A percentile compares a stretch with the other conserved stretches of the same genome.
These are phyloP conservation scores for Tapirus indicus DNA, from an alignment of 2,797 vertebrate species.

Conservation along the genomic window DNA sequence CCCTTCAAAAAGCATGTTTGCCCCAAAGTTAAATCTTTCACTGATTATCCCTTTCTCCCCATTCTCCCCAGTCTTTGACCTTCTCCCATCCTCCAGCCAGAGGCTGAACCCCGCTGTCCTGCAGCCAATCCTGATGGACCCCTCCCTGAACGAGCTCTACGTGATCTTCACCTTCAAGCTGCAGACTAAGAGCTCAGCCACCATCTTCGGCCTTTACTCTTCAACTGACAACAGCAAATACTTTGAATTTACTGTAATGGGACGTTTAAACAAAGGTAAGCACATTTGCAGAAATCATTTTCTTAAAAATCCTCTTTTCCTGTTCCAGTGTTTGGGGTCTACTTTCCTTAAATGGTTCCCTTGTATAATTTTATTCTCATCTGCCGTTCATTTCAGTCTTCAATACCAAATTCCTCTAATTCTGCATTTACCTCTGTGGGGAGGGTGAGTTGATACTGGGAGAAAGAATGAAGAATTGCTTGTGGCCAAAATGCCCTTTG, in stretches of 20 bases:
- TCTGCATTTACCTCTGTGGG: background rate
- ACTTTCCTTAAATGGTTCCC: background rate
- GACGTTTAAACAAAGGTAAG: conserved; percentile 97
- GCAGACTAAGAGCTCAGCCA: conserved; percentile 90
- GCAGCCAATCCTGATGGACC: conserved; percentile 92
- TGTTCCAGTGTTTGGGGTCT: background rate
- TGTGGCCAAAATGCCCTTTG: background rate
- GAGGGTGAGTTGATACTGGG: background rate
- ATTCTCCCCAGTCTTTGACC: conserved; percentile 94
- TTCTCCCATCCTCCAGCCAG: conserved; percentile 95
- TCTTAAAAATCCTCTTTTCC: background rate
- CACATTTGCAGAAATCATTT: background rate
- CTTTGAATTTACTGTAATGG: conserved; percentile 97
- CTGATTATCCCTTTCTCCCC: background rate
- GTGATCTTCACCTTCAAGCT: conserved; percentile 95
- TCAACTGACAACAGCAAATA: conserved; percentile 95
- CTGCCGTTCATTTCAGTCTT: background rate
- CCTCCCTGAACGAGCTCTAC: conserved; percentile 93
- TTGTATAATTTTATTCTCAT: background rate
- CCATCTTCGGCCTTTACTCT: conserved; percentile 94
- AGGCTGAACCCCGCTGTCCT: conserved; percentile 91
- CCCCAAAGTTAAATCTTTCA: background rate
- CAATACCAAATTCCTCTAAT: background rate
- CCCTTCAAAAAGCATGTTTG: background rate
- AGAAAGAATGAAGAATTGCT: background rate